Conservation (phyloP, 1,140 invertebrate species). For the Geopemphigus sp. region DNA sequence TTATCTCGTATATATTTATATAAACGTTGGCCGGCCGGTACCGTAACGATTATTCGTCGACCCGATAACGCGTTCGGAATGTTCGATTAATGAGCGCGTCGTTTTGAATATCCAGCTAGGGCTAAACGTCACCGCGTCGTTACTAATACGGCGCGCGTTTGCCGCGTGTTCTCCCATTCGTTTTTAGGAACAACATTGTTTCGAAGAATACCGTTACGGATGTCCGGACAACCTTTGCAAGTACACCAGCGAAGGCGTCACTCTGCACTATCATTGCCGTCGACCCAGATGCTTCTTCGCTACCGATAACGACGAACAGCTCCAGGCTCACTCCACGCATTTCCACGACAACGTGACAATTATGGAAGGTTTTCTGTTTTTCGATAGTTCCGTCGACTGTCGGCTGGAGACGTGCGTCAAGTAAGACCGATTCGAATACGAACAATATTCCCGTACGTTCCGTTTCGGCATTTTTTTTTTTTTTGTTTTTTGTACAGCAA, state of each 20-base stretch:
- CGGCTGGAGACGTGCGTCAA: constrained; percentile 65
- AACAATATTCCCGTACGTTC: too few species aligned
- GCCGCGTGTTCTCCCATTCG: too few species aligned
- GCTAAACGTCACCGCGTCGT: too few species aligned
- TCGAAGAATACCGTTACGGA: constrained; percentile 63
- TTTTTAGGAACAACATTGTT: constrained; percentile 60
- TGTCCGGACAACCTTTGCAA: constrained; percentile 68
- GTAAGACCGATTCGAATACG: constrained; percentile 54
- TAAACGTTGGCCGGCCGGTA: too few species aligned
- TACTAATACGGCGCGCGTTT: neutral
- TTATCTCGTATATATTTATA: too few species aligned
- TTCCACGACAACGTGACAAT: constrained; percentile 82
- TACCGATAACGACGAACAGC: constrained; percentile 66
- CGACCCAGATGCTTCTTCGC: constrained; percentile 72
- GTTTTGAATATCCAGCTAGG: too few species aligned
- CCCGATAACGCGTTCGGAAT: too few species aligned
- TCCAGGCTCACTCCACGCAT: constrained; percentile 73
- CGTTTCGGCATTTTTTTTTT: too few species aligned
- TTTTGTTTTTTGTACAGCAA: constrained; percentile 60
- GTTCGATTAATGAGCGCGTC: too few species aligned
- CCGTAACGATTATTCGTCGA: too few species aligned
- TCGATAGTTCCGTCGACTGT: constrained; percentile 76
- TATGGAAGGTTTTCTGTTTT: constrained; percentile 77
- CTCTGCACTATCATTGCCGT: constrained; percentile 73
- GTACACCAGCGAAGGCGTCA: constrained; percentile 57